Evolutionary conservation across 2,113 vertebrate species (phyloP).

Genomic region (Eidolon helvum): DNA sequence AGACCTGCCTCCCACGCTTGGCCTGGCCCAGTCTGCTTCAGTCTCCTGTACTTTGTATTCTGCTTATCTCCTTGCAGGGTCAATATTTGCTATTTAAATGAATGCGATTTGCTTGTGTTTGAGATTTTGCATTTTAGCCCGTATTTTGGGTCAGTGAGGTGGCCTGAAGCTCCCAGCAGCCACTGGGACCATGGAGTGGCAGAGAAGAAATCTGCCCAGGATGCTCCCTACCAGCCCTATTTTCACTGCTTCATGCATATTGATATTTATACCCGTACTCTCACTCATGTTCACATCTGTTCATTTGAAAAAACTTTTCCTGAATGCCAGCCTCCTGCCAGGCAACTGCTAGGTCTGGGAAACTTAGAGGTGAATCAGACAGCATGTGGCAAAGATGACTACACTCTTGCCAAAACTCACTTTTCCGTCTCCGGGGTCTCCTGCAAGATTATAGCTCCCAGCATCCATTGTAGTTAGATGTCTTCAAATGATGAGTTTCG

Average conservation of each 20-base stretch:
- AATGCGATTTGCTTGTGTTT: constrained; percentile 12
- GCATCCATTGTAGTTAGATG: not conserved
- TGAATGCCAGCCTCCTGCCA: not conserved
- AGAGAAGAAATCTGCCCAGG: not conserved
- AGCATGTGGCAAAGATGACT: not conserved
- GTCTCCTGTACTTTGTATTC: constrained; percentile 43
- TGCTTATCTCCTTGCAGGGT: constrained; percentile 44
- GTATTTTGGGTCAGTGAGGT: not conserved
- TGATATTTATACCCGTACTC: not conserved
- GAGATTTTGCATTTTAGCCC: constrained; percentile 55
- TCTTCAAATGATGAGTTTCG: not conserved
- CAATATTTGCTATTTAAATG: constrained; percentile 61
- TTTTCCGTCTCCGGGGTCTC: too few relatives aligned
- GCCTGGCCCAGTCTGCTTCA: not conserved
- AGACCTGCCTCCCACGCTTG: not conserved
- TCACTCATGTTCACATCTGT: not conserved
- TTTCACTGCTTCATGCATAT: not conserved
- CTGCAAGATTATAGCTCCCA: not conserved
- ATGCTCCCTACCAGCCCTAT: not conserved
- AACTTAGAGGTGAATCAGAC: not conserved
- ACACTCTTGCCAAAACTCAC: not conserved
- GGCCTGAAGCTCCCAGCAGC: not conserved
- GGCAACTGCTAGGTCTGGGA: not conserved
- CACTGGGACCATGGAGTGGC: not conserved
- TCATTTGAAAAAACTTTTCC: not conserved